These are phyloP conservation scores for Hemithea aestivaria DNA, from an alignment of 2,888 invertebrate genomes.

Conservation along the genomic window DNA sequence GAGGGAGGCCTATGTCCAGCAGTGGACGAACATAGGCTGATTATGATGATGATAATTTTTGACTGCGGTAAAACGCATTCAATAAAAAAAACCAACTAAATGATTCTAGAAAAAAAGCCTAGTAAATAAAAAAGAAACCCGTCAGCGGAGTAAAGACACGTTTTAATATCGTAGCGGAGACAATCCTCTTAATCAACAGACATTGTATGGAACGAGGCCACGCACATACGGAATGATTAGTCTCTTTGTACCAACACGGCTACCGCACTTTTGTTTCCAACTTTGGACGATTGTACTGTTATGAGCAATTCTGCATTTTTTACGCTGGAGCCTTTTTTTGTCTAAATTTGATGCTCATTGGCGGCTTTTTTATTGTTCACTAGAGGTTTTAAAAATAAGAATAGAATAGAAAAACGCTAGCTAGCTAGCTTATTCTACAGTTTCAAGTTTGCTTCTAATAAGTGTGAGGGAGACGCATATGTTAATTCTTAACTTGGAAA, in stretches of 20 bases:
- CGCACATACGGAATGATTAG: constrained; percentile 70
- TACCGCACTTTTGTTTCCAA: constrained; percentile 59
- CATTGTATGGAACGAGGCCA: constrained; percentile 76
- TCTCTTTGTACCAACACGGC: constrained; percentile 48
- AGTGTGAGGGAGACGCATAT: too few species aligned
- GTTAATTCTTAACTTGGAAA: too few species aligned
- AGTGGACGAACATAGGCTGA: too few species aligned
- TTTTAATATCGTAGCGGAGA: constrained; percentile 77
- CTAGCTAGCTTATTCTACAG: too few species aligned
- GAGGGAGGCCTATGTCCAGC: too few species aligned
- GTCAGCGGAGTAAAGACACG: constrained; percentile 50
- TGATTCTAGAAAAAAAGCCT: not conserved
- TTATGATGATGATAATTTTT: too few species aligned
- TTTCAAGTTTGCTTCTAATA: too few species aligned
- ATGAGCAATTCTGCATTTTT: constrained; percentile 39
- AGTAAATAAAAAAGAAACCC: not conserved
- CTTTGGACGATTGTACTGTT: constrained; percentile 38
- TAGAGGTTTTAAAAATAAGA: too few species aligned
- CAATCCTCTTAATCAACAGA: constrained; percentile 79
- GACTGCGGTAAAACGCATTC: constrained; percentile 3
- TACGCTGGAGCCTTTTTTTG: constrained; percentile 16
- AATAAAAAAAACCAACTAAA: not conserved
- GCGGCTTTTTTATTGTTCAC: too few species aligned
- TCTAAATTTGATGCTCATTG: constrained; percentile 6
- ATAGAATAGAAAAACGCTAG: too few species aligned